Base-by-base conservation (phyloP, 2,113 vertebrate species). In the Ellobius talpinus region DNA sequence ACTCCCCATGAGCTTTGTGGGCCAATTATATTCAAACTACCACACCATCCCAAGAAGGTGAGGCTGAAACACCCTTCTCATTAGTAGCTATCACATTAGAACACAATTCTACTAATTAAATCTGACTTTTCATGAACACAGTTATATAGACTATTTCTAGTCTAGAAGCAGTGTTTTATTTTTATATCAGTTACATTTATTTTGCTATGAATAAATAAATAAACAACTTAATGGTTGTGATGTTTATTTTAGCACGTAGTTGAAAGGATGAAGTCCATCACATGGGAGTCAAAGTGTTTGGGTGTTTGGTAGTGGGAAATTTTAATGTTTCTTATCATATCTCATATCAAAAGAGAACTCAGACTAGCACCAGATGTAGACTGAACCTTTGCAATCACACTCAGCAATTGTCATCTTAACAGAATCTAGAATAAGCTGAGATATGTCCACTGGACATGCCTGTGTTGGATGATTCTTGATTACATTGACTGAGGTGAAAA, bases 81-180 rank as follows among this genome's bases (percentile, higher is more conserved):
- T 31, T 47, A 3, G 5, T 52, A 5, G 1, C 10, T 58, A 7
- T 65, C 33, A 39, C 5, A 0, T 7, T 26, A 36, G 6, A 55
- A 45, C 50, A 11, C 33, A 42, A 3, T 19, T 17, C 26, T 21
- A 23, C 3, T 66, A 77, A 3, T n/a, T 24, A 10, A 68, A 70
- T n/a, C 33, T 63, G 9, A 65, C 16, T 72, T 16, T 4, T 39
- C 9, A 87, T 74, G 39, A 74, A 1, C 84, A 74, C 24, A 74
- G 85, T 90, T 42, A n/a, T 36, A 93, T 65, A 45, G 31, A 81
- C 13, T 3, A 66, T 45, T 94, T 29, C 3, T 26, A 87, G 31
- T 13, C 76, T 52, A 76, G 52, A 77, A 74, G 26, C 39, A 55
- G 52, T 42, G 31, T 88, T 93, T 89, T 24, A 31, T n/a, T 90